Base-by-base conservation (phyloP, 1,140 invertebrate genomes). In the Hormaphis cornu region DNA sequence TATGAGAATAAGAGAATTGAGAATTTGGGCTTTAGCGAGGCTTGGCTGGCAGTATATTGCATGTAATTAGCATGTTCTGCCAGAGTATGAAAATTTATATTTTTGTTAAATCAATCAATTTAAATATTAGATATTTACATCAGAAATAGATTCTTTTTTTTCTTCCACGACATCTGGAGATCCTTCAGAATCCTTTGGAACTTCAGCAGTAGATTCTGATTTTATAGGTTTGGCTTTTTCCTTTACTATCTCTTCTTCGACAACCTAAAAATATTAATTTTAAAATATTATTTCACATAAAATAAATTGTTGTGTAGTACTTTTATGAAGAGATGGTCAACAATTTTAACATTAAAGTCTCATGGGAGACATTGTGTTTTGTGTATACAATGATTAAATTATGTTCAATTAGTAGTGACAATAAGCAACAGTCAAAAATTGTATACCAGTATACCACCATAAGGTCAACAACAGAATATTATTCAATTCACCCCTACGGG, bases 401-500 rank as follows among this genome's bases (percentile, higher is more conserved):
- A 66, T 5, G 44, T 48, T 66, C 61, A 66, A 66, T 66, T 66
- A 66, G 50, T 20, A 12, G 28, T 8, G 14, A 66, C 61, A 66
- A 46, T 22, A 66, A 22, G 18, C 20, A n/a, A n/a, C n/a, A n/a
- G n/a, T n/a, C 12, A 37, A 20, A 3, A n/a, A 35, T 40, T 48
- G 44, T 63, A n/a, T n/a, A n/a, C n/a, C n/a, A n/a, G n/a, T 63
- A 20, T 30, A 30, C 14, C 18, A 48, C 3, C 12, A 16, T 50
- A 18, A 48, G 61, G 61, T 66, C 44, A 66, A 46, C 40, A 66
- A 48, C 61, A 33, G 33, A 48, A 24, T 14, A 50, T 66, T 66
- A 66, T 50, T 66, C 44, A 66, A 48, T 33, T 66, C 7, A 44
- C 61, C 61, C 61, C 61, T 48, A 66, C 44, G 42, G 28, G 61